A percentile compares a stretch with the other conserved stretches of the same genome.
Evolutionary conservation across 2,797 vertebrate genomes (phyloP).

Genomic region (Synanceia verrucosa): DNA sequence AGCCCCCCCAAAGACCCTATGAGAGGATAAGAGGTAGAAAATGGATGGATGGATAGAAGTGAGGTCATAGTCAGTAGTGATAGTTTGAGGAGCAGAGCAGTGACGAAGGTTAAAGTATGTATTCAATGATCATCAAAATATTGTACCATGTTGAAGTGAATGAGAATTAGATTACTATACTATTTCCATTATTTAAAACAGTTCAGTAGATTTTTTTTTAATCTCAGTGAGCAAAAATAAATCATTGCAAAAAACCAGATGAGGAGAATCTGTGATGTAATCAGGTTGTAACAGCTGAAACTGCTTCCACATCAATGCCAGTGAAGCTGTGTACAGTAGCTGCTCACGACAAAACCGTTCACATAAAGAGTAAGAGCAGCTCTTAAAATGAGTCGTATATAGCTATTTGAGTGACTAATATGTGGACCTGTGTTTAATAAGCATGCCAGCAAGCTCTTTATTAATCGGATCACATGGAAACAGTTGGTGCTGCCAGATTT

Average conservation of each 20-base stretch:
- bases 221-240: neutral
- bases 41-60: neutral
- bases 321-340: slow-evolving; percentile 4
- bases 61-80: neutral
- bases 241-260: too few relatives aligned
- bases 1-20: too few relatives aligned
- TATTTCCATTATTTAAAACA: neutral
- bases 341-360: neutral
- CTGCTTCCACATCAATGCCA: neutral
- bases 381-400: slow-evolving; percentile 18
- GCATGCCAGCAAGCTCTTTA: slow-evolving; percentile 25
- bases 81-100: neutral
- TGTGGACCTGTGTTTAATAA: slow-evolving; percentile 26
- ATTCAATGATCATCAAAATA: neutral
- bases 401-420: neutral
- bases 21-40: too few relatives aligned
- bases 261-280: slow-evolving; percentile 49
- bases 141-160: neutral
- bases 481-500: slow-evolving; percentile 63
- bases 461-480: slow-evolving; percentile 58
- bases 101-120: neutral
- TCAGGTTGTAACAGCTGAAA: slow-evolving; percentile 49
- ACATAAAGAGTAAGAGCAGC: neutral
- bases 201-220: neutral
- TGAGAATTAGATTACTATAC: neutral